A percentile compares a stretch with the other conserved stretches of the same genome.
Conservation (phyloP, 2,888 invertebrate species). For the Drosophila atroscutellata region DNA sequence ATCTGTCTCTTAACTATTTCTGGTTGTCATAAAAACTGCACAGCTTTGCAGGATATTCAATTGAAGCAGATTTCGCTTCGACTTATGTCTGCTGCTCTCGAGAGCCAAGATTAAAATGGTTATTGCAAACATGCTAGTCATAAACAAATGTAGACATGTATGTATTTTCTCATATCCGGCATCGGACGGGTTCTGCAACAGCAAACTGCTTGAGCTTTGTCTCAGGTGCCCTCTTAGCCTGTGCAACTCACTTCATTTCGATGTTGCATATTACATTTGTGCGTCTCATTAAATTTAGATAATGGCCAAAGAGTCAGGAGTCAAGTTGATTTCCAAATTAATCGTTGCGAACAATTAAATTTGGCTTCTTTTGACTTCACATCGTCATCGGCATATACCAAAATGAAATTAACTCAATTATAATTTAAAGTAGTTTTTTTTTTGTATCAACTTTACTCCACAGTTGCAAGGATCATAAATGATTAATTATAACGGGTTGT, state of each 20-base stretch:
- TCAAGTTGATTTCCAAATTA: constrained; percentile 14
- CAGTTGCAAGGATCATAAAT: background rate
- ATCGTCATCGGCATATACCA: background rate
- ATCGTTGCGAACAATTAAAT: constrained; percentile 19
- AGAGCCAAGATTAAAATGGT: constrained; percentile 35
- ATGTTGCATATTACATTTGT: constrained; percentile 33
- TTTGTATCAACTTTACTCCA: background rate
- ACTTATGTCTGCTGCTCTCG: background rate
- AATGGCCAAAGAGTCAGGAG: constrained; percentile 11
- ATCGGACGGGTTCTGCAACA: constrained; percentile 27
- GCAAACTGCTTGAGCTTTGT: constrained; percentile 17
- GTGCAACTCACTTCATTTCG: constrained; percentile 18
- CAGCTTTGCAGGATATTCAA: background rate
- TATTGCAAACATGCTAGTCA: constrained; percentile 15
- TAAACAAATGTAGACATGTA: constrained; percentile 21
- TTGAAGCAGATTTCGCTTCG: background rate
- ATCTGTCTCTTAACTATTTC: background rate
- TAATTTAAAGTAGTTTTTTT: background rate
- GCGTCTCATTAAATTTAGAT: constrained; percentile 5
- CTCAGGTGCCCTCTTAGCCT: constrained; percentile 22
- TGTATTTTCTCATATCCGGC: constrained; percentile 47
- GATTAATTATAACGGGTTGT: background rate
- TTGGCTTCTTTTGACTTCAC: background rate
- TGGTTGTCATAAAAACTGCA: background rate
- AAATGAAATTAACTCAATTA: background rate